These are phyloP conservation scores for Stichopus horrens DNA, from an alignment of 53 echinoderm and acorn worm species.

Conservation along the genomic window DNA sequence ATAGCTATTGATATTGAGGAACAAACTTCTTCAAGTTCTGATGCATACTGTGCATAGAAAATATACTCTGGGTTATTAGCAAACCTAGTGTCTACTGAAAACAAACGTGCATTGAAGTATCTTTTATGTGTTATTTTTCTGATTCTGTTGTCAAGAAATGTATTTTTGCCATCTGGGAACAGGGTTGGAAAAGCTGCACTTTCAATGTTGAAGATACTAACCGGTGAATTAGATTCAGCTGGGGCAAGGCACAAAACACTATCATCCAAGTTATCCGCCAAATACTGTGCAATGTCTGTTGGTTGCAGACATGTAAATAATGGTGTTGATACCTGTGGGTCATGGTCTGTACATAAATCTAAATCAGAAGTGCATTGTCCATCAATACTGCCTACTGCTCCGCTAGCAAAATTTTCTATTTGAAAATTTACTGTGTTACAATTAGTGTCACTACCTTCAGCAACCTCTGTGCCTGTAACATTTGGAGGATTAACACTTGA, in stretches of 20 bases:
- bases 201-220: constrained; percentile 59
- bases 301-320: constrained; percentile 54
- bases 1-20: constrained; percentile 79
- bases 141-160: constrained; percentile 58
- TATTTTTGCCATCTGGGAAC: constrained; percentile 69
- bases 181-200: constrained; percentile 63
- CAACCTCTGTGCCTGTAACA: no score
- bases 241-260: constrained; percentile 67
- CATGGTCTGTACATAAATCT: no score
- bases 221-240: constrained; percentile 69
- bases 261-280: constrained; percentile 53
- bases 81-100: constrained; percentile 77
- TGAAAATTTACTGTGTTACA: no score
- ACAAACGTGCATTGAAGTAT: constrained; percentile 69
- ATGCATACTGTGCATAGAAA: constrained; percentile 73
- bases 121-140: constrained; percentile 55
- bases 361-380: no score
- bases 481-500: no score
- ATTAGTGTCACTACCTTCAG: no score
- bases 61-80: constrained; percentile 71
- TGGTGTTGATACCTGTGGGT: neutral
- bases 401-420: no score
- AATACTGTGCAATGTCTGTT: constrained; percentile 61
- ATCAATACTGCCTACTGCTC: no score
- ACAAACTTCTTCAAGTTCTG: constrained; percentile 66